Evolutionary conservation across 2,797 vertebrate genomes (phyloP), one percentile per base, ranked within the genome.

Genomic region (Adelosebastes latens): DNA sequence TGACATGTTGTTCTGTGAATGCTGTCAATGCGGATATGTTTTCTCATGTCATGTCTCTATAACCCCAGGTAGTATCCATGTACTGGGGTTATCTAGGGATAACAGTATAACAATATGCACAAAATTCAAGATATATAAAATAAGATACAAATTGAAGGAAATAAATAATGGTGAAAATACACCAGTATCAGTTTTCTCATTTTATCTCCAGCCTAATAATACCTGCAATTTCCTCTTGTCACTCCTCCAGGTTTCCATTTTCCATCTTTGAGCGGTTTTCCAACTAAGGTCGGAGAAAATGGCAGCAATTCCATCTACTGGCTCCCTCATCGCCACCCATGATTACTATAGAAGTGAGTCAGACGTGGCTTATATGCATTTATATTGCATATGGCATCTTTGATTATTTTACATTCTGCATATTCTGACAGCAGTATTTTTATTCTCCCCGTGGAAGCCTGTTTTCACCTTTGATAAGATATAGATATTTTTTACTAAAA

Each of bases 291-390:
- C 88, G 3, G 83, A 91, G 81, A 94, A 95, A 94, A 99, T 99
- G 98, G 98, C 98, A 85, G 93, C 98, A 87, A 98, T 99, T 96
- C 98, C 98, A 87, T 98, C 97, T 27, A 96, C 96, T 75, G 97
- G 98, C 90, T 99, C 98, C 6, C 98, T 99, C 75, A 94, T 99
- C 84, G 98, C 98, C 79, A 98, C 98, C 2, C 97, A 99, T 72
- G 97, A 98, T 90, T 99, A 98, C 82, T 97, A 97, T 89, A 95
- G 98, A 94, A 96, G 98, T 99, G 93, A 97, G 97, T 93, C 46
- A n/a, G 4, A 18, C 1, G 4, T 8, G 13, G 4, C 27, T 34
- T 18, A 18, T 14, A 10, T 27, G 25, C 32, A 72, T 70, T 31
- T 58, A 64, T 64, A n/a, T 22, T 56, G 20, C 10, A 22, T 16